A percentile compares a stretch with the other conserved stretches of the same genome.
phyloP scores from a whole-genome alignment of 1,140 invertebrate genomes.

The Drosophila suzukii region DNA sequence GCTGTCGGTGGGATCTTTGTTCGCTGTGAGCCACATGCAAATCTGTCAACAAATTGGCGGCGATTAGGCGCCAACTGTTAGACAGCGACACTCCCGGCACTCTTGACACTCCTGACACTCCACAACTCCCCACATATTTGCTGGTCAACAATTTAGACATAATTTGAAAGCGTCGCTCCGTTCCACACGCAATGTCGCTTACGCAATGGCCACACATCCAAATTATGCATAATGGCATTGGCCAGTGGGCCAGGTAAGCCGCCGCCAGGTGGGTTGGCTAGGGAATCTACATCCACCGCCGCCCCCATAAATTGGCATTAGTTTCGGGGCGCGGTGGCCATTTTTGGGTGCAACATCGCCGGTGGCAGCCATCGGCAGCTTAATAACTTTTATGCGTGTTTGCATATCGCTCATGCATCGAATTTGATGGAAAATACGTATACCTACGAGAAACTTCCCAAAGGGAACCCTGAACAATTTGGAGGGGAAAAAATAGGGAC shows the following conservation, averaged over 20 bases:
- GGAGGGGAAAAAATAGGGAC: slow-evolving; percentile 24
- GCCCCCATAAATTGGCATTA: slow-evolving; percentile 76
- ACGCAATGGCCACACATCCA: slow-evolving; percentile 72
- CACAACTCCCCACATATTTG: slow-evolving; percentile 20
- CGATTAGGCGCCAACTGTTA: slow-evolving; percentile 51
- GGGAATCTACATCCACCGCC: background rate
- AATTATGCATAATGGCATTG: slow-evolving; percentile 67
- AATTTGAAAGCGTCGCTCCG: slow-evolving; percentile 58
- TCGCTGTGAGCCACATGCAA: slow-evolving; percentile 45
- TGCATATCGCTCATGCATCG: slow-evolving; percentile 67
- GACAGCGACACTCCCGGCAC: background rate
- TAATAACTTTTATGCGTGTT: slow-evolving; percentile 81
- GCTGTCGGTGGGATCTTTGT: slow-evolving; percentile 16
- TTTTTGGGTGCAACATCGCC: slow-evolving; percentile 67
- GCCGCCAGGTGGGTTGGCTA: slow-evolving; percentile 13
- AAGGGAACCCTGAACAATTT: slow-evolving; percentile 14
- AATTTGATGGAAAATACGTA: slow-evolving; percentile 58
- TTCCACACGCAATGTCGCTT: slow-evolving; percentile 55
- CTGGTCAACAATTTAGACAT: slow-evolving; percentile 65
- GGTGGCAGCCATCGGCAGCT: slow-evolving; percentile 58
- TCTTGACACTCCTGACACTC: background rate
- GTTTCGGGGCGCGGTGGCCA: slow-evolving; percentile 39
- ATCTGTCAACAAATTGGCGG: slow-evolving; percentile 74
- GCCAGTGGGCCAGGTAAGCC: slow-evolving; percentile 22
- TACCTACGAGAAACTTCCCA: slow-evolving; percentile 16